Percentiles rank a stretch among this genome's conserved stretches.
These are phyloP conservation scores for Porites cylindrica DNA, from an alignment of 92 coral and sea anemone genomes.

Conservation along the genomic window DNA sequence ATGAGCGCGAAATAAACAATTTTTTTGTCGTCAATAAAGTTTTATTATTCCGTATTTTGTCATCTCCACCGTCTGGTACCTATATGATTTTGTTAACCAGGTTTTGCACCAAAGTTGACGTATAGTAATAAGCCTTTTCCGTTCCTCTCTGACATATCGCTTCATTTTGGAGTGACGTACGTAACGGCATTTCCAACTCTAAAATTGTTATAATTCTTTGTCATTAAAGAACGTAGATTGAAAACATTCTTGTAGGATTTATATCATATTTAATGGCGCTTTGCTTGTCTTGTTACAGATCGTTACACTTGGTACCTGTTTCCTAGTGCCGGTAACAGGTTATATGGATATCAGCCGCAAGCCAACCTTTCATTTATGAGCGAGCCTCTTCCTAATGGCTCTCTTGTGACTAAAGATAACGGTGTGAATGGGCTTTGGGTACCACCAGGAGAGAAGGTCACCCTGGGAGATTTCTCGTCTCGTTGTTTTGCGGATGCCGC, in stretches of 20 bases:
- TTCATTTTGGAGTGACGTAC: no score
- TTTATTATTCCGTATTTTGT: no score
- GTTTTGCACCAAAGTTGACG: no score
- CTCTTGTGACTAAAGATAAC: conserved; percentile 5
- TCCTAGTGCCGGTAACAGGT: conserved; percentile 1
- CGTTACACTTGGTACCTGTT: conserved; percentile 30
- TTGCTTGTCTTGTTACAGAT: conserved; percentile 4
- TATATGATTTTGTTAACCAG: no score
- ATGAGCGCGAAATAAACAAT: no score
- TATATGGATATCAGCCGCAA: conserved; percentile 11
- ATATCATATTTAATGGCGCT: background rate
- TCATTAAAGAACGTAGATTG: no score
- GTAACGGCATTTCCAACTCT: no score
- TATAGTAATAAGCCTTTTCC: no score
- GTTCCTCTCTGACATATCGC: no score
- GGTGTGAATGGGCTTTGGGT: conserved; percentile 9
- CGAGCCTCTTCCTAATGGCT: conserved; percentile 3
- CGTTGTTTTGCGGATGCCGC: conserved; percentile 1
- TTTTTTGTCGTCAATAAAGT: no score
- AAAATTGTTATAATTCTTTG: no score
- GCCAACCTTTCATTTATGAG: conserved; percentile 11
- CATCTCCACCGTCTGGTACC: no score
- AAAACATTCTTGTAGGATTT: background rate
- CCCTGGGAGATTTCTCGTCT: conserved; percentile 12
- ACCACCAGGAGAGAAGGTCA: conserved; percentile 18